Evolutionary conservation across 2,797 vertebrate genomes (phyloP), one percentile per base, ranked within the genome.

Genomic region (Sebastes umbrosus): DNA sequence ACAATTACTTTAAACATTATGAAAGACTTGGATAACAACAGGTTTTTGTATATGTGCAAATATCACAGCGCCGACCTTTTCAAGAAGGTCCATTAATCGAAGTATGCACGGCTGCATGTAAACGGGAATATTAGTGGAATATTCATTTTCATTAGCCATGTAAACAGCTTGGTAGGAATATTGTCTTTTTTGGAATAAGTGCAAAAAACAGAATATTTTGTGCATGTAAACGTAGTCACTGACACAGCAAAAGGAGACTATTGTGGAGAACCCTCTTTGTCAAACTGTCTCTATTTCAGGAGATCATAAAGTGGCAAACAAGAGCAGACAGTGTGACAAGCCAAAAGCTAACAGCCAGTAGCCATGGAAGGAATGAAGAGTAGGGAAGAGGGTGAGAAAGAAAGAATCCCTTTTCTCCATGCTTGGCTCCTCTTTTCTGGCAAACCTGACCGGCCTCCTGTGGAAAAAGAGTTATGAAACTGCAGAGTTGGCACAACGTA

Each of bases 391-490:
- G 65, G 10, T 43, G 65, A 71, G 39, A 78, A 71, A 25, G 4
- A 73, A 75, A 84, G 65, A 74, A 77, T 71, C 73, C 36, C 46
- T 46, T 82, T 82, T 77, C 52, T 72, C 64, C 52, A 57, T 67
- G 70, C 46, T 50, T 50, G 18, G 52, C 58, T 80, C 29, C 34
- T 79, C 36, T 79, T 75, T 85, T 77, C 77, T 87, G 75, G 67
- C 50, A 36, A 76, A 58, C 46, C 72, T 74, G 46, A 75, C 67
- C 55, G 18, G 52, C 58, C 67, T 69, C 39, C 62, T 54, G 78
- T 83, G 86, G 79, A 87, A 84, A 92, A 90, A 54, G 77, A 77
- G 73, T 73, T 88, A 73, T 62, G 68, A 92, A 90, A 88, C 82
- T 79, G 77, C 82, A 69, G 43, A 82, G 82, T 34, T 91, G 87